Evolutionary conservation across 2,113 vertebrate genomes (phyloP), one percentile per base, ranked within the genome.

Genomic region (Sorex fumeus): DNA sequence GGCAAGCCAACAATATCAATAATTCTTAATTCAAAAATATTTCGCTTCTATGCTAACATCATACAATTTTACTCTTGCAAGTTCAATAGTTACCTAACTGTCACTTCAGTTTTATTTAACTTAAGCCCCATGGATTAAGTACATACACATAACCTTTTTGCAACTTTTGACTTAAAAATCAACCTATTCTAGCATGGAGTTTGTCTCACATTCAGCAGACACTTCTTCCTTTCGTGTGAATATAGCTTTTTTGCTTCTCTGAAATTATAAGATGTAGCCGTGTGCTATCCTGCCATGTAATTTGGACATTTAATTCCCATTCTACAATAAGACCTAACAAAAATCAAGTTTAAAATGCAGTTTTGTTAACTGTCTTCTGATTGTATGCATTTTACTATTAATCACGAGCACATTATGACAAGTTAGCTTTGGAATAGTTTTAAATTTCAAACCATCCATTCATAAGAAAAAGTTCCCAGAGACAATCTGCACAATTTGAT

Each of bases 401-500:
- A 90, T 92, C 78, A 88, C 75, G 25, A 85, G 23, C 60, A 76
- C 62, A 30, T 88, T 91, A 45, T 85, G 90, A 88, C 82, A 88
- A 92, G 91, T 91, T 53, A 45, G 34, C 27, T 84, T 91, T 70
- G 80, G 15, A 94, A 85, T 74, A 60, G 71, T 74, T 96, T 96
- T 90, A 25, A 91, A 90, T 92, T 95, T 95, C 84, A 94, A 93
- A 9, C 64, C 3, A 34, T 81, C 66, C 40, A 95, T 88, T 87
- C 92, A 78, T 95, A 43, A 94, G 21, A 88, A 95, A 90, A 95
- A 94, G 75, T 84, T 91, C 79, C 87, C 19, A 43, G 81, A 25
- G 21, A 70, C 82, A 23, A 28, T 96, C 50, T 89, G 11, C 87
- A 70, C 69, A 90, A 53, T 93, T 70, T 85, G 43, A 82, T 91